Evolutionary conservation across 2,888 invertebrate species (phyloP), one percentile per base, ranked within the genome.

Genomic region (Microdon myrmicae): DNA sequence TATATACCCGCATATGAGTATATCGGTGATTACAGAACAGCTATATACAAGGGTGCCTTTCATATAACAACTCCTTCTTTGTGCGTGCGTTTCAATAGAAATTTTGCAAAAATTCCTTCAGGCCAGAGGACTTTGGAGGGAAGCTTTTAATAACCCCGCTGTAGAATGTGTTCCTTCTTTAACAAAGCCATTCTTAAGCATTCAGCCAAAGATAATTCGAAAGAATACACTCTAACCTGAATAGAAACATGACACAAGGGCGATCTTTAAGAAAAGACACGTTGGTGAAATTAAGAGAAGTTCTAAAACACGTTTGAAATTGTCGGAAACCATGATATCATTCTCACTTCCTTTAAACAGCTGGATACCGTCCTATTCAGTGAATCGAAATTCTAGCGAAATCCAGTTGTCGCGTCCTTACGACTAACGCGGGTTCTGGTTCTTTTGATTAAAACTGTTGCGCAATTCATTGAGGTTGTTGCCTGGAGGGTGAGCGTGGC

Each of bases 341-440:
- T 17, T 19, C 9, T 16, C 23, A 17, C 9, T 9, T 12, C 16
- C 31, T 9, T 3, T 8, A n/a, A 31, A 48, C 47, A 44, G 44
- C 48, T 49, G 39, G 43, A 31, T 35, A 51, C 14, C 34, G 45
- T 58, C 64, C 64, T 47, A 23, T 64, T 51, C 44, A 47, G 51
- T 23, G 58, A 64, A n/a, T n/a, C n/a, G n/a, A n/a, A n/a, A n/a
- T 53, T 38, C 37, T 9, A 14, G 19, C 35, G 31, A 41, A 64
- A 64, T 53, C 64, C 47, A 58, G 64, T 64, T 64, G 13, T 34
- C 39, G 44, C 51, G 31, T 14, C 9, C 23, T 35, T 6, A 5
- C 25, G 23, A 10, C 13, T 9, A 14, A 39, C 14, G 19, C 38
- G 44, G 44, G 53, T 19, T 25, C 29, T 13, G 2, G 39, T 44